Percentiles rank a stretch among this genome's conserved stretches.
These are phyloP conservation scores for Rhincodon typus DNA, from an alignment of 2,797 vertebrate genomes.

Conservation along the genomic window DNA sequence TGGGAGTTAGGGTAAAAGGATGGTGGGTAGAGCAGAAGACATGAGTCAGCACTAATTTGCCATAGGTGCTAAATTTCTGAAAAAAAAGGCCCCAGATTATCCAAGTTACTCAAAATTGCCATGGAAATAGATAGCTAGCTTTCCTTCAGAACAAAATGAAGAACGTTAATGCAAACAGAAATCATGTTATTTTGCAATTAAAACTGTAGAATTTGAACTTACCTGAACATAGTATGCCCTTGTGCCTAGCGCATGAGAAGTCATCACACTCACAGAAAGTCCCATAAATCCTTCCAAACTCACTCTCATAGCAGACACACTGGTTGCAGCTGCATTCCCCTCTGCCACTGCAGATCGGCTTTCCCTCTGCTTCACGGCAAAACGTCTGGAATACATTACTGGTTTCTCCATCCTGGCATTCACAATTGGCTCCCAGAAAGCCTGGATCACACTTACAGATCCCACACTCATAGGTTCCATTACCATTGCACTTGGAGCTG, in stretches of 20 bases:
- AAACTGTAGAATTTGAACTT: constrained; percentile 42
- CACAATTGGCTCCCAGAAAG: constrained; percentile 79
- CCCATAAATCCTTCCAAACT: constrained; percentile 97
- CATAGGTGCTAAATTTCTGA: too few species aligned
- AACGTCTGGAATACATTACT: constrained; percentile 61
- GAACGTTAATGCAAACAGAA: background rate
- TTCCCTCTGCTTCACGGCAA: constrained; percentile 84
- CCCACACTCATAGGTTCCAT: constrained; percentile 78
- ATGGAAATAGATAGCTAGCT: background rate
- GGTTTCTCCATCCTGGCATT: constrained; percentile 80
- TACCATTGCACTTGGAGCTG: constrained; percentile 75
- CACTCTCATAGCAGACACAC: constrained; percentile 88
- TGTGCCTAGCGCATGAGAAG: constrained; percentile 94
- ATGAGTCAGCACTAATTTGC: too few species aligned
- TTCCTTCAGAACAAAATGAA: background rate
- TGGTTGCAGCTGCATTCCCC: constrained; percentile 95
- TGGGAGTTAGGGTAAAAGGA: too few species aligned
- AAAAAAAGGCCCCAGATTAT: background rate
- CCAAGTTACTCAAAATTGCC: background rate
- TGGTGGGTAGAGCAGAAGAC: too few species aligned
- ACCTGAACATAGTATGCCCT: constrained; percentile 93
- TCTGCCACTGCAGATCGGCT: constrained; percentile 83
- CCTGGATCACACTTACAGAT: constrained; percentile 74
- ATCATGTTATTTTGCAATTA: background rate
- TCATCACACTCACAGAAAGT: constrained; percentile 92